Evolutionary conservation across 2,113 vertebrate species (phyloP).

Genomic region (Diadophis punctatus): DNA sequence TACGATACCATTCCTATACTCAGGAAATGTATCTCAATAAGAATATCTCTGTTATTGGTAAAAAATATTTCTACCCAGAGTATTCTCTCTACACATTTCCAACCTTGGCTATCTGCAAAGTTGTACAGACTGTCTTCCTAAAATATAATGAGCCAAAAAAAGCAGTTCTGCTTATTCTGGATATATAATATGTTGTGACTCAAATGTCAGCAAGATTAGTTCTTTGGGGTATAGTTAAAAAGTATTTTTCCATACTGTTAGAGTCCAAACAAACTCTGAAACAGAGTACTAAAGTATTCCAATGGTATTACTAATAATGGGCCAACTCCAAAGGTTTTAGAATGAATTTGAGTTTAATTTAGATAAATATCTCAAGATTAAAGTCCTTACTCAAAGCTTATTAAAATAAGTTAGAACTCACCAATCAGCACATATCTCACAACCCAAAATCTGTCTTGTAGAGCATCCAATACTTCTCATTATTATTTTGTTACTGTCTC

Average conservation of each 20-base stretch:
- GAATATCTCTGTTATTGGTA: background rate
- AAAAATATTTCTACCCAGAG: background rate
- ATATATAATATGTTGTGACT: slow-evolving; percentile 2
- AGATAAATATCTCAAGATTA: slow-evolving; percentile 44
- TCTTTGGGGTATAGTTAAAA: slow-evolving; percentile 2
- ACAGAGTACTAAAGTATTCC: background rate
- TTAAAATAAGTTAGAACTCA: slow-evolving; percentile 45
- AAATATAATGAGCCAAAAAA: background rate
- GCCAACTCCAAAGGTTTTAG: slow-evolving; percentile 11
- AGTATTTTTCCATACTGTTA: background rate
- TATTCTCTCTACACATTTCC: background rate
- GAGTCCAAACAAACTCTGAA: background rate
- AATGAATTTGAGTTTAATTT: slow-evolving; percentile 11
- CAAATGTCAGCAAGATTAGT: background rate
- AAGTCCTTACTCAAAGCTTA: slow-evolving; percentile 39
- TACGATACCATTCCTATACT: background rate
- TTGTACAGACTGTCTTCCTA: background rate
- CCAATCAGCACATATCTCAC: slow-evolving; percentile 35
- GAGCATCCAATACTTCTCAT: slow-evolving; percentile 52
- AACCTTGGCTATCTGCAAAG: background rate
- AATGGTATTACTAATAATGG: slow-evolving; percentile 20
- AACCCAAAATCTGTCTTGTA: slow-evolving; percentile 46
- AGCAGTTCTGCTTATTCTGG: background rate
- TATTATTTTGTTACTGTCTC: slow-evolving; percentile 54
- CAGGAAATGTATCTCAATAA: background rate